Conservation (phyloP, 2,888 invertebrate species). For the Netelia virgata region DNA sequence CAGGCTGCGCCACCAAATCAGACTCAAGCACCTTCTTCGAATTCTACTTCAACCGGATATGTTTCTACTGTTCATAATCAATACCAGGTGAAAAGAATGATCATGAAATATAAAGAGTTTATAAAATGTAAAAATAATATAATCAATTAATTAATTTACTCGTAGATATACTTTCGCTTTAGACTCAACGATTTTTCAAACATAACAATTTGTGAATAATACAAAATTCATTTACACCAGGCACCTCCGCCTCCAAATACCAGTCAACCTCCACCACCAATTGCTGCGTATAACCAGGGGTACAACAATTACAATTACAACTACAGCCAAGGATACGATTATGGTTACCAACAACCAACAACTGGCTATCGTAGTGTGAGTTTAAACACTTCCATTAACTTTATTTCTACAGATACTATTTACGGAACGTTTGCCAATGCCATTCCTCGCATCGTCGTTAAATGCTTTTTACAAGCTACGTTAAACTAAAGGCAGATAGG, state of each 20-base stretch:
- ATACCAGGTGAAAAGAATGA: slow-evolving; percentile 77
- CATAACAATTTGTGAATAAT: not conserved
- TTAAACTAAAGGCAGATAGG: not conserved
- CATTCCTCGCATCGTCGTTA: not conserved
- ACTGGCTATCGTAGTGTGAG: slow-evolving; percentile 82
- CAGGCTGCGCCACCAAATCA: slow-evolving; percentile 70
- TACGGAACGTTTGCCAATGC: slow-evolving; percentile 13
- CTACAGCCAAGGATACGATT: slow-evolving; percentile 81
- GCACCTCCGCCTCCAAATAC: slow-evolving; percentile 81
- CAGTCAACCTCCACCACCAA: slow-evolving; percentile 82
- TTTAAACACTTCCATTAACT: slow-evolving; percentile 59
- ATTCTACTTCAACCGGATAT: slow-evolving; percentile 75
- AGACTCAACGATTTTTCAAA: not conserved
- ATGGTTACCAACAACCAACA: slow-evolving; percentile 80
- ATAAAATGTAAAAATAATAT: slow-evolving; percentile 4
- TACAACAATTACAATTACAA: slow-evolving; percentile 83
- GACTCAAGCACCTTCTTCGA: slow-evolving; percentile 72
- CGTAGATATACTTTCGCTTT: not conserved
- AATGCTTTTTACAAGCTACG: not conserved
- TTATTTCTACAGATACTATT: not conserved
- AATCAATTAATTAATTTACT: not conserved
- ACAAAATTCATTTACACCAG: slow-evolving; percentile 67
- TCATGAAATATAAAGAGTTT: slow-evolving; percentile 45
- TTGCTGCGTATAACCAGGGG: slow-evolving; percentile 79
- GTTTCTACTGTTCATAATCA: slow-evolving; percentile 80